Conservation (phyloP, 1,140 invertebrate genomes). For the Musca domestica region DNA sequence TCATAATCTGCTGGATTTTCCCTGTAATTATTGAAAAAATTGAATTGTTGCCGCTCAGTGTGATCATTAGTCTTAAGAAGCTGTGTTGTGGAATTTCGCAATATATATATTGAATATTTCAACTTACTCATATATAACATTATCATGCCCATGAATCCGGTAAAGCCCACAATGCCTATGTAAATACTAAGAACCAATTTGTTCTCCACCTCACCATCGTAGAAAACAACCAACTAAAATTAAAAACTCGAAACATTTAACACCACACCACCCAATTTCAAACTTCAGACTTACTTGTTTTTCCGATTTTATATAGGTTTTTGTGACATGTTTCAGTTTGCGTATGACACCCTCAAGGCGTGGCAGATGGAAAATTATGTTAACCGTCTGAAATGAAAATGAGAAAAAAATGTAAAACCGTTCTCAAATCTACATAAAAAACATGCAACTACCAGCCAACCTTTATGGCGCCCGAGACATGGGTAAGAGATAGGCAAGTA, state of each 20-base stretch:
- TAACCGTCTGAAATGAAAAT: constrained; percentile 28
- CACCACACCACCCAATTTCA: background rate
- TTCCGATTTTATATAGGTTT: constrained; percentile 7
- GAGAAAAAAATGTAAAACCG: background rate
- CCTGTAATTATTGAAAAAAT: too few species aligned
- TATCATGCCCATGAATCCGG: constrained; percentile 30
- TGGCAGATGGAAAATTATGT: constrained; percentile 32
- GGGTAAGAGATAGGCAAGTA: constrained; percentile 36
- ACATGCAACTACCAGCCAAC: constrained; percentile 27
- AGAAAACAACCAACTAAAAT: constrained; percentile 23
- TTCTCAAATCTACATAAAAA: background rate
- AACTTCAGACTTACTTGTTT: constrained; percentile 1
- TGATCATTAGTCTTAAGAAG: background rate
- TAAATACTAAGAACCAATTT: constrained; percentile 37
- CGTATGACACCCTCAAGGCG: constrained; percentile 2
- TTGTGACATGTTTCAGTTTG: constrained; percentile 6
- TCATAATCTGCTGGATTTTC: too few species aligned
- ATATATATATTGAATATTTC: background rate
- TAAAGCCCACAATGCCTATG: constrained; percentile 31
- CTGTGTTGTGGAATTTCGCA: background rate
- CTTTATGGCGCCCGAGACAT: constrained; percentile 35
- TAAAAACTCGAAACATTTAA: too few species aligned
- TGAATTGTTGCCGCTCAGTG: background rate
- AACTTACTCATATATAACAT: constrained; percentile 34
- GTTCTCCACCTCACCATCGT: constrained; percentile 31